Percentiles rank a stretch among this genome's conserved stretches.
Evolutionary conservation across 2,113 vertebrate genomes (phyloP).

Genomic region (Rutilus rutilus): DNA sequence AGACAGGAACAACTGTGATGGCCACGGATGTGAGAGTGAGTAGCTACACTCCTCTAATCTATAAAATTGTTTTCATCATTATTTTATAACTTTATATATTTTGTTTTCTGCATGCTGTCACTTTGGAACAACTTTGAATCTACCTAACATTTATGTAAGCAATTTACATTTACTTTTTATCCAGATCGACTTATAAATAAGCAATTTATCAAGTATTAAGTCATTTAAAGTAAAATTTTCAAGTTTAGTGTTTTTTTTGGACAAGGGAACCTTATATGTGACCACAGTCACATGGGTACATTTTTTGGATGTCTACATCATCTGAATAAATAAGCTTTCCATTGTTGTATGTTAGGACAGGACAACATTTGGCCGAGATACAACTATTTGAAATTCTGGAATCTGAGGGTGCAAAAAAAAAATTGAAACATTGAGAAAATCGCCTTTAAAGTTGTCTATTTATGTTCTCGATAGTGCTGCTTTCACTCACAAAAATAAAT

Average conservation of each 20-base stretch:
- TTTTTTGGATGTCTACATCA: too few species aligned
- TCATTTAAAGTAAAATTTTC: not conserved
- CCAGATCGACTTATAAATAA: not conserved
- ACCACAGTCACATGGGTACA: too few species aligned
- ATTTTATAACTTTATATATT: not conserved
- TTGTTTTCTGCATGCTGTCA: not conserved
- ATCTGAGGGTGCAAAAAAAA: too few species aligned
- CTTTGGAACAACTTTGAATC: not conserved
- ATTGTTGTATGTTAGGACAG: too few species aligned
- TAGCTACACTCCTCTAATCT: not conserved
- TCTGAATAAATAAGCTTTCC: too few species aligned
- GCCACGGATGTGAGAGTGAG: not conserved
- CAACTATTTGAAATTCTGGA: too few species aligned
- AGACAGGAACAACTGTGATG: not conserved
- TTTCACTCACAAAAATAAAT: too few species aligned
- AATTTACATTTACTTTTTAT: not conserved
- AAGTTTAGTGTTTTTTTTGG: not conserved
- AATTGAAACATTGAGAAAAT: too few species aligned
- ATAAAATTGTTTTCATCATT: not conserved
- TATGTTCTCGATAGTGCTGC: too few species aligned
- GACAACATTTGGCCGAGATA: too few species aligned
- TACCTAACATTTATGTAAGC: not conserved
- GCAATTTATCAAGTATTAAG: not conserved
- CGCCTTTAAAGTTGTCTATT: too few species aligned
- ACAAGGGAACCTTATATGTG: not conserved